Conservation (phyloP, 2,113 vertebrate species). For the Chaetorhynchus papuensis region DNA sequence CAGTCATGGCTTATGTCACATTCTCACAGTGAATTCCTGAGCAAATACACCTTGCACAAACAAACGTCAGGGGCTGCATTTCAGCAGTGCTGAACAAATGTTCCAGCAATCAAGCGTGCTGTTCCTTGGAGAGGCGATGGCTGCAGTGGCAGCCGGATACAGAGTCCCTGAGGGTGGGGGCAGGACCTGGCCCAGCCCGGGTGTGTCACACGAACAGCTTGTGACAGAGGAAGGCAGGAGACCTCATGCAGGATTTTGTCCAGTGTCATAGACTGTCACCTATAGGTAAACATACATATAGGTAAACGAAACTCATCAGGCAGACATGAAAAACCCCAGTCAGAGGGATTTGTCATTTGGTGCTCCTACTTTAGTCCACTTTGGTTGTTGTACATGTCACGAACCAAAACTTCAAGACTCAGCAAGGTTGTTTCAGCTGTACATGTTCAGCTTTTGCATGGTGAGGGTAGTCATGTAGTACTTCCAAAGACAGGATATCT, state of each 20-base stretch:
- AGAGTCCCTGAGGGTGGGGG: fast-evolving
- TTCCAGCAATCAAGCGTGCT: background rate
- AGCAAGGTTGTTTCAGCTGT: background rate
- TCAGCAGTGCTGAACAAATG: constrained; percentile 33
- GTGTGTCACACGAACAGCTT: background rate
- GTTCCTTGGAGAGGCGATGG: background rate
- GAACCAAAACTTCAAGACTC: background rate
- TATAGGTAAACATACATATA: background rate
- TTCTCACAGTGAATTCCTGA: constrained; percentile 71
- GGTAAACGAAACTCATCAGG: background rate
- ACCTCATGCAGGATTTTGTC: background rate
- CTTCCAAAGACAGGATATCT: background rate
- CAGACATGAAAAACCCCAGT: background rate
- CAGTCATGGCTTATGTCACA: constrained; percentile 54
- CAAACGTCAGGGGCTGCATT: constrained; percentile 38
- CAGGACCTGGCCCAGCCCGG: background rate
- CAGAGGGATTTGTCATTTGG: background rate
- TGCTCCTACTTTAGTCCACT: fast-evolving
- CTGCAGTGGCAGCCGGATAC: background rate
- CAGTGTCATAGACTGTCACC: background rate
- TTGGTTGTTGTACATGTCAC: fast-evolving
- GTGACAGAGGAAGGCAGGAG: background rate
- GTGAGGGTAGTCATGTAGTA: too few species aligned
- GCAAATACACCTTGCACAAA: constrained; percentile 76
- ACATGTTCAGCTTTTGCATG: background rate